These are phyloP conservation scores for Hesperia comma DNA, from an alignment of 2,888 invertebrate species.

Conservation along the genomic window DNA sequence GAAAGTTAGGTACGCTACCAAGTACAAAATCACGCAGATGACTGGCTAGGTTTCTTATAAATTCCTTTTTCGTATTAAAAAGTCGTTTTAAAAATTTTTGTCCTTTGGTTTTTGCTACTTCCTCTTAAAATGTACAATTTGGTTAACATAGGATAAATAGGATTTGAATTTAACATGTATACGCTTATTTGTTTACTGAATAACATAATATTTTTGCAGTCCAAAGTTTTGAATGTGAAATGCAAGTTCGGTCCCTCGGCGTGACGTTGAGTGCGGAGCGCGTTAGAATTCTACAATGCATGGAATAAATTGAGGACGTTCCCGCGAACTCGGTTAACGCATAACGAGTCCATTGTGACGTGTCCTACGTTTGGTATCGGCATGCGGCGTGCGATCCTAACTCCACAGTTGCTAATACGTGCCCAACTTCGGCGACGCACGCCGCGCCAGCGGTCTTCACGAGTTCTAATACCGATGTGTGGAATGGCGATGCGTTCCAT, in stretches of 20 bases:
- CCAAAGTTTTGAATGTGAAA: not conserved
- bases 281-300: constrained; percentile 11
- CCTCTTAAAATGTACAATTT: too few species aligned
- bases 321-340: constrained; percentile 8
- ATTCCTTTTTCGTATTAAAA: too few species aligned
- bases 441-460: not conserved
- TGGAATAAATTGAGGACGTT: constrained; percentile 20
- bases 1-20: too few species aligned
- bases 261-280: not conserved
- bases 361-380: constrained; percentile 2
- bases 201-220: not conserved
- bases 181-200: too few species aligned
- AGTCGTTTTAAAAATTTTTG: too few species aligned
- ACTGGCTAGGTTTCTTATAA: too few species aligned
- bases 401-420: constrained; percentile 3
- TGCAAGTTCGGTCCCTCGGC: not conserved
- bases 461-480: not conserved
- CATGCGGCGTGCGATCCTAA: constrained; percentile 11
- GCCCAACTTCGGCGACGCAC: not conserved
- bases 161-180: too few species aligned
- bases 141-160: too few species aligned
- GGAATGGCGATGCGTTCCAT: not conserved
- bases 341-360: constrained; percentile 12
- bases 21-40: too few species aligned
- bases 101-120: too few species aligned